These are phyloP conservation scores for Sebastes umbrosus DNA, from an alignment of 2,797 vertebrate genomes.

Conservation along the genomic window DNA sequence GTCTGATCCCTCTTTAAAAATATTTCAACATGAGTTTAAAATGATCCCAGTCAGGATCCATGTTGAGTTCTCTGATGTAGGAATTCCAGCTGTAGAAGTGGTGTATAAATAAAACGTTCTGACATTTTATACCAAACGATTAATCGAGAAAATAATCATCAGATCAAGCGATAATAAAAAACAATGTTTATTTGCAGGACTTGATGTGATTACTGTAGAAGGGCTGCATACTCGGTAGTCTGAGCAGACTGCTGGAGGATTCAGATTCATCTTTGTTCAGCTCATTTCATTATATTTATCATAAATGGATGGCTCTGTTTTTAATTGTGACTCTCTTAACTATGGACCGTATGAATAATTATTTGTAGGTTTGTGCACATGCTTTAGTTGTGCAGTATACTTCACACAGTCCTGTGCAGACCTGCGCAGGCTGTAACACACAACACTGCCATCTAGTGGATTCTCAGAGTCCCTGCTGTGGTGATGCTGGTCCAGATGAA, in stretches of 20 bases:
- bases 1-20: background rate
- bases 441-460: conserved; percentile 79
- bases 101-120: background rate
- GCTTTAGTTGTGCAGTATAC: background rate
- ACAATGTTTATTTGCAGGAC: background rate
- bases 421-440: conserved; percentile 40
- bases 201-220: background rate
- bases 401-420: background rate
- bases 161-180: background rate
- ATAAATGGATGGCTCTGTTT: background rate
- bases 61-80: background rate
- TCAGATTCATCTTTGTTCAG: background rate
- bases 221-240: background rate
- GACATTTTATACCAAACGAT: background rate
- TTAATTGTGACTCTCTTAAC: background rate
- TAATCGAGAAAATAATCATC: background rate
- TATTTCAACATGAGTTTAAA: background rate
- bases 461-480: background rate
- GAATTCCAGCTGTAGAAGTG: background rate
- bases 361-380: background rate
- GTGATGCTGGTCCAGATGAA: background rate
- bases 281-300: background rate
- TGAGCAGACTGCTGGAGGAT: background rate
- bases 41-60: background rate
- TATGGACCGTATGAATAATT: background rate